Base-by-base conservation (phyloP, 2,113 vertebrate species). In the Apaloderma vittatum region DNA sequence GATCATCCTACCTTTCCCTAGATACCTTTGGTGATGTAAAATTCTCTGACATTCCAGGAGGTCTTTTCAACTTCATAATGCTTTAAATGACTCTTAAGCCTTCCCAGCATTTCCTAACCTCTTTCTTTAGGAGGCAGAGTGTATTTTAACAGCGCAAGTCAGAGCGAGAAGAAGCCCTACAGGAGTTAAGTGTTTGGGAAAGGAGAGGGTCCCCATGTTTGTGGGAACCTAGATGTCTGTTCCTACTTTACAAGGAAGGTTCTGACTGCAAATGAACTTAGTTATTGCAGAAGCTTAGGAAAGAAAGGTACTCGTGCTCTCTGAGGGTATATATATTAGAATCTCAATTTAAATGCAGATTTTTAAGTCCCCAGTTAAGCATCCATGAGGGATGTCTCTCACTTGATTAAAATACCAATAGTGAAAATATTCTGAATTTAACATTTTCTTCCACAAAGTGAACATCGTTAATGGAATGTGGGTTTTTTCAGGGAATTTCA, bases 321-420 rank as follows among this genome's bases (percentile, higher is more conserved):
- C 94, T 91, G 94, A 71, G 79, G 90, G 71, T 96, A 93, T 87
- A 90, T 80, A 95, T 93, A 98, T 97, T 81, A 85, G 79, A 97
- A 95, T 82, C 72, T 97, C 96, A 97, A 97, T 98, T 97, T 98
- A 98, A 98, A 98, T 98, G 96, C 96, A 98, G 96, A 98, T 98
- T 98, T 97, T 95, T 89, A 97, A 95, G 61, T 97, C 82, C 74
- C 85, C 15, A 29, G 93, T 95, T 94, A 93, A 96, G 30, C 40
- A 95, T 78, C 32, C 73, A 37, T 72, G 61, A 90, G 87, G 80
- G 76, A 96, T 74, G 37, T 81, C 70, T 97, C 87, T 95, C 76
- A 88, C 79, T 97, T 97, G 96, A 98, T 97, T 97, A 97, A 96
- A 98, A 98, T 88, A 81, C 45, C 21, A 68, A 86, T 58, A 91